Base-by-base conservation (phyloP, 2,113 vertebrate genomes). In the Morone saxatilis region DNA sequence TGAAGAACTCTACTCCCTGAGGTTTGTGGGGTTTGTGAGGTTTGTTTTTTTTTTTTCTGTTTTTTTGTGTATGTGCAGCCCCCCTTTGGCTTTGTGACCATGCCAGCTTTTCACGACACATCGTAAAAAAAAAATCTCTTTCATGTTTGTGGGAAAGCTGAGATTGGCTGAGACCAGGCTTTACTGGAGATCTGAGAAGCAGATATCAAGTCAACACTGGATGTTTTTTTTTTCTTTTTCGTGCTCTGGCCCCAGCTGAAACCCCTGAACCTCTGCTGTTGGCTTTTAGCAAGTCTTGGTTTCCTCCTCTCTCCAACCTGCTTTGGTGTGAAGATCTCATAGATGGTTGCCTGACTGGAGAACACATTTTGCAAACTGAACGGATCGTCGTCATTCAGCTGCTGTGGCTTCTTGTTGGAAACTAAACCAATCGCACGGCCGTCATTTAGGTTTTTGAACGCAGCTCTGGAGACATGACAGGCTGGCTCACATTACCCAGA, bases 111-210 rank as follows among this genome's bases (percentile, higher is more conserved):
- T 87, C 86, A 86, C 53, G 50, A 83, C 31, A 11, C 91, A 79
- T 77, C 41, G 81, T 92, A 78, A 85, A 86, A 88, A 88, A 62
- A 8, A 72, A 84, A 31, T 5, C 87, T 80, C 91, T 93, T 95
- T 95, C 63, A 94, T 92, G 88, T 92, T 76, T 92, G 93, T 95
- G 95, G 93, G 94, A 96, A 95, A 92, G 80, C 80, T 63, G 83
- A 88, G 90, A 90, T 80, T 36, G 86, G 82, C 87, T 93, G 88
- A 94, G 85, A 91, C 91, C 82, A 7, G 91, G 91, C 86, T 92
- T 94, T 92, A 85, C 57, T 75, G 47, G 76, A 93, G 92, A 95
- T 94, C 84, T 88, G 75, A 92, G 87, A 68, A 66, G 69, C 82
- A 86, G 93, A 95, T 93, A 91, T 90, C 86, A 71, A 86, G 81